Evolutionary conservation across 2,888 invertebrate genomes (phyloP), one percentile per base, ranked within the genome.

Genomic region (Tricholauxania praeusta): DNA sequence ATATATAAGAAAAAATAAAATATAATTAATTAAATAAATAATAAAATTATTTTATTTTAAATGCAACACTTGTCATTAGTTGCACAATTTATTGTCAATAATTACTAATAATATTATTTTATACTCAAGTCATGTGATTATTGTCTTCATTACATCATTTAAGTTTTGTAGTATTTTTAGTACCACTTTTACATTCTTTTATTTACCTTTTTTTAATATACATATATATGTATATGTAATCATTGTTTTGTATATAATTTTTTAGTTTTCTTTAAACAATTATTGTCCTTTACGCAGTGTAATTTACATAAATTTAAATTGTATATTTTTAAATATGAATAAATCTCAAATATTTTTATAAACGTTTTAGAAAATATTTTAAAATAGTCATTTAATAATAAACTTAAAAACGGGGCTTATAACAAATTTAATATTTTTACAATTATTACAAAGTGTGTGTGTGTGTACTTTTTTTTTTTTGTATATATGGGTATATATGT

Each of bases 241-340:
- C 28, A 28, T 28, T 28, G 28, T 28, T 59, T 22, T 53, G 59
- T 28, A 59, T 49, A 69, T 67, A 72, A 67, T 71, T 32, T 67
- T 57, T 57, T 71, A 55, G 62, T 62, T 47, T 62, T 69, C 60
- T 75, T 66, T 57, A 17, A 57, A 49, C 49, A 67, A 51, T 76
- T 76, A 76, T 76, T 76, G 75, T 74, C 75, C 59, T 74, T 60
- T 71, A 47, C 74, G 75, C 75, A 76, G 75, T 76, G 62, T 72
- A 68, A 57, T 67, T 65, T 66, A 47, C 15, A 48, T 55, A 39
- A 22, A 47, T 68, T 28, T 28, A 62, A 47, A 28, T 49, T 48
- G 8, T 52, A 60, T 69, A 39, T 51, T 55, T 49, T 49, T 68
- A 68, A 57, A 32, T 55, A 22, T 67, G 32, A 8, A 19, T 68